Conservation (phyloP, 2,888 invertebrate species). For the Eustalomyia histrio region DNA sequence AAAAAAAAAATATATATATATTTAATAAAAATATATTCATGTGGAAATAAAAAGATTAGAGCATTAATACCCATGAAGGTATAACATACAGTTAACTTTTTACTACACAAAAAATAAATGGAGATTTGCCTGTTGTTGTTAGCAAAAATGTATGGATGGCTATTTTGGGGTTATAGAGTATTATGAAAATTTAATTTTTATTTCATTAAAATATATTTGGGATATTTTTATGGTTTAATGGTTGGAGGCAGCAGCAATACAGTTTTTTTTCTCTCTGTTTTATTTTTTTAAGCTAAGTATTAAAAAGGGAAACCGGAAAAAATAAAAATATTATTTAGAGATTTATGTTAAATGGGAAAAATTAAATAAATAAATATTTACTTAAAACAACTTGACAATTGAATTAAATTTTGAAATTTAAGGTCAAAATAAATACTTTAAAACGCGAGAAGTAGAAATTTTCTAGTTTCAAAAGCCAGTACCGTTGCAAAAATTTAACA, state of each 20-base stretch:
- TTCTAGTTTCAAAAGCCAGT: too few relatives aligned
- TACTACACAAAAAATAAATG: background rate
- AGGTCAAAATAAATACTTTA: too few relatives aligned
- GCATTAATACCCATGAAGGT: constrained; percentile 51
- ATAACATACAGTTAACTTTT: constrained; percentile 20
- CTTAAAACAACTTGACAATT: background rate
- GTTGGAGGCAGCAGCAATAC: background rate
- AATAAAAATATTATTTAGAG: background rate
- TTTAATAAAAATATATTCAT: constrained; percentile 59
- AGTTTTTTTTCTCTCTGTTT: background rate
- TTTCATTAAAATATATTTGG: constrained; percentile 45
- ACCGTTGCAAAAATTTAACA: too few relatives aligned
- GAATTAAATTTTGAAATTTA: too few relatives aligned
- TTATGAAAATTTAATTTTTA: constrained; percentile 59
- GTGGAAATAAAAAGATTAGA: constrained; percentile 62
- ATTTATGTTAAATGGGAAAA: background rate
- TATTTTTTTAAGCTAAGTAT: background rate
- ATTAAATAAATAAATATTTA: background rate
- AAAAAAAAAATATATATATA: too few relatives aligned
- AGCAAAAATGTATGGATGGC: constrained; percentile 19
- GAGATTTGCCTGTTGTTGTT: constrained; percentile 39
- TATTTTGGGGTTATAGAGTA: constrained; percentile 43
- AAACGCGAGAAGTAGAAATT: too few relatives aligned
- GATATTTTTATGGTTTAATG: constrained; percentile 19
- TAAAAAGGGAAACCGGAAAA: background rate